Conservation (phyloP, 92 coral and sea anemone genomes). For the Porites lobata region DNA sequence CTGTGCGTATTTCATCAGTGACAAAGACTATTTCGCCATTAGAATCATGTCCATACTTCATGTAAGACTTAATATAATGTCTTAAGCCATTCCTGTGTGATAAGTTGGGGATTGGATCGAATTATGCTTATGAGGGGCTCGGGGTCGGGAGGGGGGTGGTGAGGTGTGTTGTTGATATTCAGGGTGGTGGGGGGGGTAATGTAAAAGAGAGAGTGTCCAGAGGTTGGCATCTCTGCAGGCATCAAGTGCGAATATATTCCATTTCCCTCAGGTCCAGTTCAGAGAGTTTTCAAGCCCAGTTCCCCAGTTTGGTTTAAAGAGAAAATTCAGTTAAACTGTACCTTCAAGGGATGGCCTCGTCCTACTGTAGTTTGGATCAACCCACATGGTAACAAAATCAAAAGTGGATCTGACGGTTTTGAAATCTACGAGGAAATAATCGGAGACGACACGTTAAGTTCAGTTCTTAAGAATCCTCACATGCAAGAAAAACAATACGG, state of each 20-base stretch:
- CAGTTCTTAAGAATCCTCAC: not conserved
- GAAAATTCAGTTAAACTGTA: not conserved
- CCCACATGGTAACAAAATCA: not conserved
- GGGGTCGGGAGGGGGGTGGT: no score
- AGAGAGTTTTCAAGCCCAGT: not conserved
- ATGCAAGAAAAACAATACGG: not conserved
- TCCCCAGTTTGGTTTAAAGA: not conserved
- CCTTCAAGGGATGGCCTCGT: slow-evolving; percentile 6
- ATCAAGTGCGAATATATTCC: not conserved
- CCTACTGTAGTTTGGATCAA: not conserved
- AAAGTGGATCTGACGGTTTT: not conserved
- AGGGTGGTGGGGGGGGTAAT: no score
- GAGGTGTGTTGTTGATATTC: no score
- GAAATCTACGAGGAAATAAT: not conserved
- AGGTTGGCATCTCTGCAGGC: not conserved
- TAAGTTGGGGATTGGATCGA: no score
- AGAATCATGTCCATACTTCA: no score
- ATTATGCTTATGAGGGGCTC: no score
- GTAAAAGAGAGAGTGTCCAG: no score
- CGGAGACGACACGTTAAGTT: not conserved
- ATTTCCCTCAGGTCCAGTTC: not conserved
- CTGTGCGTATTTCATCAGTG: no score
- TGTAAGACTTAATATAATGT: no score
- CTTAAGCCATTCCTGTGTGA: no score
- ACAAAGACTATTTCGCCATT: no score